phyloP scores from a whole-genome alignment of 1,140 invertebrate genomes.

The Scaptodrosophila lebanonensis region DNA sequence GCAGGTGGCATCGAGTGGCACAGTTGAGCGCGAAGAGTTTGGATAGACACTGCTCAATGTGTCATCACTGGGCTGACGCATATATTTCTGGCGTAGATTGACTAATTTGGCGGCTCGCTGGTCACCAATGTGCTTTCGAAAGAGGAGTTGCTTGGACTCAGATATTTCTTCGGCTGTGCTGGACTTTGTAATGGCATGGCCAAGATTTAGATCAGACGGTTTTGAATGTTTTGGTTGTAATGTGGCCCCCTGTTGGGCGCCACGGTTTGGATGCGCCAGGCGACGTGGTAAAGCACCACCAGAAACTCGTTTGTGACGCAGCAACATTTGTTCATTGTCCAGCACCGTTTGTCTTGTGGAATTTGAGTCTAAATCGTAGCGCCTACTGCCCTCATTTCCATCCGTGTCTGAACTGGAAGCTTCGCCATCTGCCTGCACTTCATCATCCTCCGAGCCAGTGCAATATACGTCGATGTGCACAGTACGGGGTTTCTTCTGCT shows the following conservation, averaged over 20 bases:
- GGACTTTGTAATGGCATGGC: slow-evolving; percentile 70
- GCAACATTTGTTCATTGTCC: slow-evolving; percentile 80
- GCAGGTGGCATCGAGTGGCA: slow-evolving; percentile 77
- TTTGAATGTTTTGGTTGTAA: not conserved
- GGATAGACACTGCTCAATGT: slow-evolving; percentile 80
- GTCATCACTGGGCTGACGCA: slow-evolving; percentile 78
- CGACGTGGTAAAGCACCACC: slow-evolving; percentile 77
- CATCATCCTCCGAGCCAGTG: slow-evolving; percentile 83
- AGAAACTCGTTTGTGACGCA: slow-evolving; percentile 80
- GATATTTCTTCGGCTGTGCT: slow-evolving; percentile 71
- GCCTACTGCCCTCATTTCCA: slow-evolving; percentile 44
- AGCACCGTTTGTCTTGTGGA: slow-evolving; percentile 83
- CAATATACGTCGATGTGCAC: slow-evolving; percentile 89
- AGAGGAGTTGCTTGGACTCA: slow-evolving; percentile 75
- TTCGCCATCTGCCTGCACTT: slow-evolving; percentile 80
- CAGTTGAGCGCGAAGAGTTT: slow-evolving; percentile 80
- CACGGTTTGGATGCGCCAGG: slow-evolving; percentile 16
- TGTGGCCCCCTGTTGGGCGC: slow-evolving; percentile 9
- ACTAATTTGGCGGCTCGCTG: slow-evolving; percentile 63
- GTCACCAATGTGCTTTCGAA: slow-evolving; percentile 76
- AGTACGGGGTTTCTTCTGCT: slow-evolving; percentile 83
- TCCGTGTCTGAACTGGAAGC: slow-evolving; percentile 73
- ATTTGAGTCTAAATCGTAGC: slow-evolving; percentile 66
- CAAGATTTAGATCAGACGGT: slow-evolving; percentile 36
- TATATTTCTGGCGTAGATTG: slow-evolving; percentile 71